Conservation (phyloP, 2,113 vertebrate species). For the Nesogale talazaci region DNA sequence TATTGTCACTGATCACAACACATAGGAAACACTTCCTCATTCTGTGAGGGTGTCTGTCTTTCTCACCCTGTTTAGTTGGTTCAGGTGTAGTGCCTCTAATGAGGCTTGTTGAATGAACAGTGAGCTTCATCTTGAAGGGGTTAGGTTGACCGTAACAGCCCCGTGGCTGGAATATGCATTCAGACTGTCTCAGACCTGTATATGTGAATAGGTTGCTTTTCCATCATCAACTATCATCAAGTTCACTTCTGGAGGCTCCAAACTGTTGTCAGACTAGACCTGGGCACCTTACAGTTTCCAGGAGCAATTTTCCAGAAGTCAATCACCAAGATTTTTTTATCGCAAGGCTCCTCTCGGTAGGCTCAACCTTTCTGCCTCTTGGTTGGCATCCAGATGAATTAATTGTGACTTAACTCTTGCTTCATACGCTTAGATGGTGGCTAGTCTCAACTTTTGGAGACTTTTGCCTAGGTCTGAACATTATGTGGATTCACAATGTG, state of each 20-base stretch:
- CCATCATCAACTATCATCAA: background rate
- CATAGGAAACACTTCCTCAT: background rate
- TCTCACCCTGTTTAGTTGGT: background rate
- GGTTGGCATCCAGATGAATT: background rate
- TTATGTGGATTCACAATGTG: background rate
- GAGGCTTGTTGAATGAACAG: background rate
- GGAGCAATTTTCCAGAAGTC: background rate
- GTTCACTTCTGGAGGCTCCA: background rate
- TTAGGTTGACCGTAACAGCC: background rate
- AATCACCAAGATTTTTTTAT: background rate
- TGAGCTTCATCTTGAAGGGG: background rate
- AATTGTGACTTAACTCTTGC: background rate
- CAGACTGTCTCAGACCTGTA: too few species aligned
- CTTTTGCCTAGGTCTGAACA: background rate
- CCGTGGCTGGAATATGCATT: background rate
- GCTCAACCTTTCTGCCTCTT: background rate
- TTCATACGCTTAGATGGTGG: background rate
- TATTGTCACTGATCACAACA: background rate
- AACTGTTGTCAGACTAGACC: background rate
- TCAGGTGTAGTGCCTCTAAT: background rate
- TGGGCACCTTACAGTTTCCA: background rate
- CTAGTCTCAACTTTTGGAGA: background rate
- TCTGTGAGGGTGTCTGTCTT: background rate
- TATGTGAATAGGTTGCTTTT: background rate
- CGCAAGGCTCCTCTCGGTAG: background rate